These are phyloP conservation scores for Metacarcinus magister DNA, from an alignment of 2,888 invertebrate species.

Conservation along the genomic window DNA sequence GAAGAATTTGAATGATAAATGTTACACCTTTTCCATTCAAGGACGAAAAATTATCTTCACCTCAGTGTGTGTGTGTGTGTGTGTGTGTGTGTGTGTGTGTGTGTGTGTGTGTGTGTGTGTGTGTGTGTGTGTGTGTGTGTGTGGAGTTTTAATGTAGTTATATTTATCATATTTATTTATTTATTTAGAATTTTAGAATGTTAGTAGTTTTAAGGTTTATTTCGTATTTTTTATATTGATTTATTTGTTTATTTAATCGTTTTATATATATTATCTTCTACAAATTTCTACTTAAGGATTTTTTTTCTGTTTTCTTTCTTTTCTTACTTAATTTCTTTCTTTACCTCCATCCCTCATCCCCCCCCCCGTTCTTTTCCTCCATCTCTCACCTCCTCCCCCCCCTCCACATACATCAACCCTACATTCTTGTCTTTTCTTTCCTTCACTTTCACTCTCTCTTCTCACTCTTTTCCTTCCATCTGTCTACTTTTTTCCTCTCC, in stretches of 20 bases:
- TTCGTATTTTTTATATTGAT: not conserved
- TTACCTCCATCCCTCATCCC: not conserved
- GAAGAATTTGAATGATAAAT: not conserved
- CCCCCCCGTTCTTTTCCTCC: not conserved
- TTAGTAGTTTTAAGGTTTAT: not conserved
- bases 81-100: not conserved
- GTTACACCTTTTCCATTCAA: not conserved
- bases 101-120: not conserved
- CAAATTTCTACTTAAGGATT: not conserved
- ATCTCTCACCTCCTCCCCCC: not conserved
- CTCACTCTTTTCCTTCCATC: not conserved
- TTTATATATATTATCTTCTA: not conserved
- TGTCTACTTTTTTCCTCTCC: not conserved
- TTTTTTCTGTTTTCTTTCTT: not conserved
- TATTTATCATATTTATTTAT: not conserved
- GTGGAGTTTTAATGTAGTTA: not conserved
- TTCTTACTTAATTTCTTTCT: not conserved
- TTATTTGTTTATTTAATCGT: not conserved
- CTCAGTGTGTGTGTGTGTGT: conserved; percentile 7
- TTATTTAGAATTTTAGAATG: not conserved
- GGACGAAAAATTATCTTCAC: not conserved
- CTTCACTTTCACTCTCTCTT: conserved; percentile 18
- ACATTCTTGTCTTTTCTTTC: not conserved
- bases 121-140: conserved; percentile 18
- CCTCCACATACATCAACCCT: not conserved